Evolutionary conservation across 1,140 invertebrate species (phyloP).

Genomic region (Maconellicoccus hirsutus): DNA sequence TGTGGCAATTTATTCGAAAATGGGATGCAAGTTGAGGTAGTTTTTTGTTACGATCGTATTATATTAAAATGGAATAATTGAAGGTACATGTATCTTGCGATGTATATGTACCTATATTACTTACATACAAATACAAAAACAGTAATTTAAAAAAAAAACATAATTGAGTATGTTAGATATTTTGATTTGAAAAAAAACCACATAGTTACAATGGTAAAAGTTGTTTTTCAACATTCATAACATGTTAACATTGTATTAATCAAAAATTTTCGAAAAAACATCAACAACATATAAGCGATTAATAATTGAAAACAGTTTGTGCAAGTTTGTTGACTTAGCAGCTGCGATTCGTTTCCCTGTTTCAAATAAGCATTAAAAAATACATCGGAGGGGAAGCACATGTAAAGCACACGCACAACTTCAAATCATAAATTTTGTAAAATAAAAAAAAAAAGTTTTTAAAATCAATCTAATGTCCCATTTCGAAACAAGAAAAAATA

Average conservation of each 20-base stretch:
- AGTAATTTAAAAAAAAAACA: too few species aligned
- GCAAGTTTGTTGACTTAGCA: not conserved
- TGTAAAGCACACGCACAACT: conserved; percentile 3
- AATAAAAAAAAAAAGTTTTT: not conserved
- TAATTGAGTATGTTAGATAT: too few species aligned
- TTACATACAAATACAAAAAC: too few species aligned
- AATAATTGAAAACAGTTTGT: conserved; percentile 1
- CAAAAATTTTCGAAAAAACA: not conserved
- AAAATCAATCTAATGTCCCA: not conserved
- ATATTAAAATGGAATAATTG: too few species aligned
- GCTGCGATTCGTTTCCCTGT: not conserved
- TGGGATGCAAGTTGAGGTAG: too few species aligned
- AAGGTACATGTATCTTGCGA: too few species aligned
- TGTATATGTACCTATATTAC: too few species aligned
- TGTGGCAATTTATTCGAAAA: not conserved
- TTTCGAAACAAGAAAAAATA: not conserved
- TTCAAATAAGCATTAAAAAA: not conserved
- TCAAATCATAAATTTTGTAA: not conserved
- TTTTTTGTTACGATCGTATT: too few species aligned
- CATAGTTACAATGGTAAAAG: too few species aligned
- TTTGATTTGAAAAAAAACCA: too few species aligned
- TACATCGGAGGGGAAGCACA: not conserved
- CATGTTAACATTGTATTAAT: not conserved
- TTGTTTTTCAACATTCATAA: too few species aligned
- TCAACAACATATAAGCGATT: not conserved